Evolutionary conservation across 2,888 invertebrate species (phyloP).

Genomic region (Lasioglossum villosulum): DNA sequence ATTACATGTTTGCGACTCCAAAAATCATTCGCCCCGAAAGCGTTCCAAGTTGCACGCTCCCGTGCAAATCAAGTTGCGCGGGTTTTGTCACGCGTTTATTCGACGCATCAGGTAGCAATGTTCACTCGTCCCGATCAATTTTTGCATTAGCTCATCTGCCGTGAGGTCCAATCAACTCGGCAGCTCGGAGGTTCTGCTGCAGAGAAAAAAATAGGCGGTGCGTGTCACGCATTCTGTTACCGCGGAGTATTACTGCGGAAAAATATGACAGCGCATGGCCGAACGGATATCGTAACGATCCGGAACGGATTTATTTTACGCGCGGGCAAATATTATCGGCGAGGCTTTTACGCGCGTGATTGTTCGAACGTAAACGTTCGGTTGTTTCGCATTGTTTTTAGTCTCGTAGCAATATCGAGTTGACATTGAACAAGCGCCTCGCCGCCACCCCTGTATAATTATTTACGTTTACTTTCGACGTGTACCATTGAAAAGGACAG

Average conservation of each 20-base stretch:
- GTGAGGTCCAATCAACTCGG: not conserved
- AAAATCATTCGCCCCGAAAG: not conserved
- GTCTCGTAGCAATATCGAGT: not conserved
- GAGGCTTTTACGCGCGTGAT: not conserved
- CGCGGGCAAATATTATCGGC: not conserved
- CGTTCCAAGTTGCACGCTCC: not conserved
- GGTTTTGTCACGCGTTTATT: not conserved
- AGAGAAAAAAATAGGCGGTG: not conserved
- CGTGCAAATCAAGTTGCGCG: not conserved
- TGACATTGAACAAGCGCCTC: not conserved
- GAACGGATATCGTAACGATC: not conserved
- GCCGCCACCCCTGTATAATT: not conserved
- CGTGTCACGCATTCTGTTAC: not conserved
- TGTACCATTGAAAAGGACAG: not conserved
- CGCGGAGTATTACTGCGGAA: not conserved
- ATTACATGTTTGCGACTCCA: not conserved
- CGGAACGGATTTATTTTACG: constrained; percentile 3
- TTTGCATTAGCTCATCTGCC: not conserved
- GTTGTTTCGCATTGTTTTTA: not conserved
- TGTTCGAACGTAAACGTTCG: constrained; percentile 3
- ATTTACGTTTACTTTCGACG: constrained; percentile 11
- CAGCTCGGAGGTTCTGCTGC: not conserved
- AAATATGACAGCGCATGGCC: not conserved
- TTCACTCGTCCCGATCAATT: not conserved
- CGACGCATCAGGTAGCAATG: not conserved